These are phyloP conservation scores for Nilaparvata lugens DNA, from an alignment of 1,140 invertebrate species.

Conservation along the genomic window DNA sequence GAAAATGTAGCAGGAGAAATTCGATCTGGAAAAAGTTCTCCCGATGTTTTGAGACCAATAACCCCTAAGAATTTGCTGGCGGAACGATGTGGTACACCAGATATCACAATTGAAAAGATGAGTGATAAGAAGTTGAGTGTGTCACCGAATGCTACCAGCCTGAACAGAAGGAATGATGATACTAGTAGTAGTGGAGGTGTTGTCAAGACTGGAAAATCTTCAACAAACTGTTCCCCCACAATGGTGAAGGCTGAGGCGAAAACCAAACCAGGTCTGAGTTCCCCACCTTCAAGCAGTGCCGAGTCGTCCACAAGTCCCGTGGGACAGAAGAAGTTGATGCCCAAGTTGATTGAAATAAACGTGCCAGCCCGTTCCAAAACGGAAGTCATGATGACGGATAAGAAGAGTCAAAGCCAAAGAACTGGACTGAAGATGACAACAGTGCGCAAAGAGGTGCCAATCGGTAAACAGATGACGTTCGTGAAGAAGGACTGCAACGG, in stretches of 20 bases:
- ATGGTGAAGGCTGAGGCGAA: too few species aligned
- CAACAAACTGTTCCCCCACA: too few species aligned
- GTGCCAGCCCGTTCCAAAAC: slow-evolving; percentile 9
- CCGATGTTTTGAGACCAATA: too few species aligned
- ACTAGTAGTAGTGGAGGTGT: too few species aligned
- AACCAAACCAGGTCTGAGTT: too few species aligned
- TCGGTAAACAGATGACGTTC: slow-evolving; percentile 12
- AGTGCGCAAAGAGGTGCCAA: slow-evolving; percentile 15
- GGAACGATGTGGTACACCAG: neutral
- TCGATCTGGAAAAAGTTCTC: too few species aligned
- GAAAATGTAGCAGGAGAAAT: too few species aligned
- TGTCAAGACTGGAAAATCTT: too few species aligned
- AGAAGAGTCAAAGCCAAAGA: neutral
- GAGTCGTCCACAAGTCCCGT: neutral
- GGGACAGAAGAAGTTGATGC: slow-evolving; percentile 6
- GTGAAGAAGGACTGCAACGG: slow-evolving; percentile 10
- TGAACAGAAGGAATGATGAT: too few species aligned
- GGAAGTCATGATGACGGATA: neutral
- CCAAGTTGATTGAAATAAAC: slow-evolving; percentile 14
- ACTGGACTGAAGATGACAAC: slow-evolving; percentile 16
- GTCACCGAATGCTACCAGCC: too few species aligned
- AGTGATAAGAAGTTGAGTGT: neutral
- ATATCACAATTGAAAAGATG: slow-evolving; percentile 2
- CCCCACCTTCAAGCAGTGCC: neutral
- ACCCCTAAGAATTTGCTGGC: too few species aligned